A percentile compares a stretch with the other conserved stretches of the same genome.
Evolutionary conservation across 2,113 vertebrate genomes (phyloP).

Genomic region (Nannospalax galili): DNA sequence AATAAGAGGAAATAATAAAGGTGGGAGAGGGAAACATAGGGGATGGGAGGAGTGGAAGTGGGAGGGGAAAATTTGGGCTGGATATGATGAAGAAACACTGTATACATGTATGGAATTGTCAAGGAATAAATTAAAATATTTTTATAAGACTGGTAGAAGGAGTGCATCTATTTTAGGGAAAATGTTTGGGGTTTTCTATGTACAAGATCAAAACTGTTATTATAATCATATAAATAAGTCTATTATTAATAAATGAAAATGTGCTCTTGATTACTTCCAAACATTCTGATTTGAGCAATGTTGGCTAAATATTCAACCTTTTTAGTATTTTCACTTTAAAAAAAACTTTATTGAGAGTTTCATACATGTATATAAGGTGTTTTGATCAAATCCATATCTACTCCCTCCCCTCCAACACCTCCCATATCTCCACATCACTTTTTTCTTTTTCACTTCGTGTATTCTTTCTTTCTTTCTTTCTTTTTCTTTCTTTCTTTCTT

Average conservation of each 20-base stretch:
- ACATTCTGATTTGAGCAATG: neutral
- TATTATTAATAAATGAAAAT: neutral
- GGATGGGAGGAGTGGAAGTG: neutral
- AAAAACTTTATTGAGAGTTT: no score
- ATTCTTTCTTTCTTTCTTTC: no score
- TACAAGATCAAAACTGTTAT: neutral
- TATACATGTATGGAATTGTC: neutral
- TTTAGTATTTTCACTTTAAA: neutral
- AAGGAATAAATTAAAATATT: neutral
- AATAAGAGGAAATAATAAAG: neutral
- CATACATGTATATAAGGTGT: no score
- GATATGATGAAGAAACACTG: neutral
- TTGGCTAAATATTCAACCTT: neutral
- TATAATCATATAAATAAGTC: conserved; percentile 16
- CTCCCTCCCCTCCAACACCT: no score
- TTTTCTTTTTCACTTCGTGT: no score
- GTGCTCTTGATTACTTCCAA: neutral
- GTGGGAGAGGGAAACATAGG: neutral
- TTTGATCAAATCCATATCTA: no score
- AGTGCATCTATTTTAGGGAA: neutral
- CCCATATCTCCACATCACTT: no score
- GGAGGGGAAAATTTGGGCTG: neutral
- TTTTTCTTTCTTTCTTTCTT: no score
- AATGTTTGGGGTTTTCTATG: neutral
- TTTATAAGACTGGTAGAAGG: neutral